Percentiles rank a stretch among this genome's conserved stretches.
Conservation (phyloP, 1,140 invertebrate species). For the Popillia japonica region DNA sequence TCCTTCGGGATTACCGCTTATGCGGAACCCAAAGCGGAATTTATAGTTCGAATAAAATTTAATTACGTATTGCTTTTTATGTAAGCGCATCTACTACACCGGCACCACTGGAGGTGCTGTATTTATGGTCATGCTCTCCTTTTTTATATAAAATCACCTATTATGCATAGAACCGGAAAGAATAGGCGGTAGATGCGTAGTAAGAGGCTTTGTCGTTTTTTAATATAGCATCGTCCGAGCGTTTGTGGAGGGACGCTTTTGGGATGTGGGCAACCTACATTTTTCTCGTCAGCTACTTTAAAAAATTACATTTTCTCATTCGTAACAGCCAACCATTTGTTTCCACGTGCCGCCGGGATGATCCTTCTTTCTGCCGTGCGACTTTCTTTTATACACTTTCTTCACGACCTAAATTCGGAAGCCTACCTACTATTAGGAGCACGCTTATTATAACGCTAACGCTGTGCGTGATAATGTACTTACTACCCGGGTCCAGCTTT, state of each 20-base stretch:
- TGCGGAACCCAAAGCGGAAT: constrained; percentile 25
- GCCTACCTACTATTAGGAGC: constrained; percentile 8
- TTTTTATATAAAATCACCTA: neutral
- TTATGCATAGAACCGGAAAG: constrained; percentile 4
- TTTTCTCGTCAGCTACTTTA: constrained; percentile 31
- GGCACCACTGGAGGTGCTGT: neutral
- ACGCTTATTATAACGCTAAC: neutral
- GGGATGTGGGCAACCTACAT: neutral
- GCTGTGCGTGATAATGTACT: constrained; percentile 8
- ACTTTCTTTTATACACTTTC: constrained; percentile 5
- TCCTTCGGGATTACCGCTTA: constrained; percentile 24
- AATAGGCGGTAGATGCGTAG: neutral
- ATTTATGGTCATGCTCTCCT: neutral
- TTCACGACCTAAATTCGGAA: constrained; percentile 7
- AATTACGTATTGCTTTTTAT: constrained; percentile 29
- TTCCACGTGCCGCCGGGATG: constrained; percentile 21
- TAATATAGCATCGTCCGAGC: constrained; percentile 11
- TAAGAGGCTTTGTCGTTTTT: constrained; percentile 25
- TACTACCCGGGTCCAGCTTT: neutral
- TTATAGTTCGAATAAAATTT: constrained; percentile 34
- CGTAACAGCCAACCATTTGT: constrained; percentile 11
- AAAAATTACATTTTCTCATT: constrained; percentile 26
- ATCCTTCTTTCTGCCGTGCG: neutral
- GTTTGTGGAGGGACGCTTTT: neutral
- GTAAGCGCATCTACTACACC: constrained; percentile 2